Evolutionary conservation across 2,888 invertebrate genomes (phyloP), one percentile per base, ranked within the genome.

Genomic region (Cephus runcator): DNA sequence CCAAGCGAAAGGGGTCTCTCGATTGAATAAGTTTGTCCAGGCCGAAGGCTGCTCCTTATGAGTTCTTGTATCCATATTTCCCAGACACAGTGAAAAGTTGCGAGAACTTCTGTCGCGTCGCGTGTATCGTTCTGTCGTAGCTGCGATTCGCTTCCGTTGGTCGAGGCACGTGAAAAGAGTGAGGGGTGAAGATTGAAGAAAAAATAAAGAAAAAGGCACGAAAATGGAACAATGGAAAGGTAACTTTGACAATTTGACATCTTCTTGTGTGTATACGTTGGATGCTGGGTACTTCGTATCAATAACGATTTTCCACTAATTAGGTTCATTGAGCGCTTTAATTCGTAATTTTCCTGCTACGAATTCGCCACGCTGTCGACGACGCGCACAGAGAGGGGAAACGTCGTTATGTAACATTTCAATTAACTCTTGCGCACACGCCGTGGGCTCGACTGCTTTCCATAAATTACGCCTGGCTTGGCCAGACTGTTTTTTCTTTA

Each of bases 21-120:
- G 78, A 81, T 82, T 80, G 79, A 79, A 82, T 78, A 80, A 82
- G 80, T 79, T 80, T 80, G 78, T 75, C 80, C 81, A 79, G 77
- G 76, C 78, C 80, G 79, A 80, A 80, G 78, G 82, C 74, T 78
- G 80, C 73, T 79, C 76, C 81, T 78, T 80, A 73, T 76, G 78
- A 81, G 81, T 77, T 79, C 79, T 77, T 77, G 80, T 82, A 80
- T 82, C 80, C 80, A 81, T 79, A 79, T 79, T 73, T 76, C 73
- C 77, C 78, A 78, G 69, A 74, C 78, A 71, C 79, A 76, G 76
- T 15, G 4, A 79, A 81, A 82, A 82, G 79, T 79, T 77, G 77
- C 81, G 56, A 69, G 81, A 73, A 82, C 82, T 82, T 82, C 82
- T 82, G 82, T 82, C 81, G 82, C 81, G 69, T 73, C 82, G 34